Percentiles rank a stretch among this genome's conserved stretches.
These are phyloP conservation scores for Gymnobelideus leadbeateri DNA, from an alignment of 2,113 vertebrate genomes.

Conservation along the genomic window DNA sequence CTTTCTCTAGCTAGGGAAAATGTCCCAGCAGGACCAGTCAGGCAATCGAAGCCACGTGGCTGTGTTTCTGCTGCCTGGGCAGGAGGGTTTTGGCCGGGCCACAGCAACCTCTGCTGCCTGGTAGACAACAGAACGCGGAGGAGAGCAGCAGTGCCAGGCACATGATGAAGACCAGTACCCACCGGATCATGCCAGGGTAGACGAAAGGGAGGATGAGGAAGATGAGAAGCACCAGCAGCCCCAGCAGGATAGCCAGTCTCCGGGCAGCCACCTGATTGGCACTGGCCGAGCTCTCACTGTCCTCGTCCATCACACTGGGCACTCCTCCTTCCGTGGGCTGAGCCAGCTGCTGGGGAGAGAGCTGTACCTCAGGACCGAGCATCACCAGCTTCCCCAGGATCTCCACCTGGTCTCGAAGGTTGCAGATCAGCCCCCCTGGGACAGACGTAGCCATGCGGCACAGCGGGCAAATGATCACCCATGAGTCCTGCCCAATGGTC, in stretches of 20 bases:
- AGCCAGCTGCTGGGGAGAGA: conserved; percentile 54
- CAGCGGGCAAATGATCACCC: conserved; percentile 84
- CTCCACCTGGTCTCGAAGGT: conserved; percentile 76
- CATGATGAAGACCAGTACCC: conserved; percentile 79
- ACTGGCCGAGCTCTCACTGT: rapidly evolving
- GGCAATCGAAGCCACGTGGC: conserved; percentile 71
- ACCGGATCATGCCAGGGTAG: conserved; percentile 78
- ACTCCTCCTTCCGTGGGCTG: not conserved
- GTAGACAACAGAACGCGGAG: conserved; percentile 80
- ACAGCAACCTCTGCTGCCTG: conserved; percentile 54
- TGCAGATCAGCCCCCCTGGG: conserved; percentile 85
- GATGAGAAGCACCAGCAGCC: conserved; percentile 80
- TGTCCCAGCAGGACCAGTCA: conserved; percentile 17
- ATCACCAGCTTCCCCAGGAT: conserved; percentile 66
- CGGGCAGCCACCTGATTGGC: conserved; percentile 71
- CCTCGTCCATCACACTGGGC: not conserved
- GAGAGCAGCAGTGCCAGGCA: conserved; percentile 80
- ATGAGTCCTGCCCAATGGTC: conserved; percentile 69
- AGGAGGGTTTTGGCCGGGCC: not conserved
- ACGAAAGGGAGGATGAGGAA: conserved; percentile 83
- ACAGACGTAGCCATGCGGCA: conserved; percentile 83
- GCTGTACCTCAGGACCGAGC: not conserved
- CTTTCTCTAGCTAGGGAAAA: not conserved
- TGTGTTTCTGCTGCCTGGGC: conserved; percentile 71
- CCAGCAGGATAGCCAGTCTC: conserved; percentile 80